Evolutionary conservation across 2,797 vertebrate species (phyloP).

Genomic region (Sebastes alutus): DNA sequence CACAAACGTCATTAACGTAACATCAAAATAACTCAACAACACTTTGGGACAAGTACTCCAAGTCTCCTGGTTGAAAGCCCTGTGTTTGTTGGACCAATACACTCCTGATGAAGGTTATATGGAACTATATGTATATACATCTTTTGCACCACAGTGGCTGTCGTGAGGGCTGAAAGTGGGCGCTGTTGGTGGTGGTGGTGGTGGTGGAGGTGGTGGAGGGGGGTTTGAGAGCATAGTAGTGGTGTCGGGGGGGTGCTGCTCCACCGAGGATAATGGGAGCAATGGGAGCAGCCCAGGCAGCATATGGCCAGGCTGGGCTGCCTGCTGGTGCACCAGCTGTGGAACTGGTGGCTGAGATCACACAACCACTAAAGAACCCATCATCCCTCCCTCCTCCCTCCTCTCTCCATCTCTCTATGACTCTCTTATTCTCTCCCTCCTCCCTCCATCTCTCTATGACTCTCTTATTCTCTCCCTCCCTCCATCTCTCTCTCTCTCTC

Average conservation of each 20-base stretch:
- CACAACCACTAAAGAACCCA: constrained; percentile 82
- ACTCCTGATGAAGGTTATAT: fast-evolving
- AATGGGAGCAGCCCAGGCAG: constrained; percentile 89
- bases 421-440: background rate
- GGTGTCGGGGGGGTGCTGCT: constrained; percentile 43
- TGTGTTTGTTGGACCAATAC: too few species aligned
- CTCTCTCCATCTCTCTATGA: constrained; percentile 9
- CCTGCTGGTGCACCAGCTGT: constrained; percentile 95
- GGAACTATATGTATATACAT: too few species aligned
- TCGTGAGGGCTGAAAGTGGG: constrained; percentile 1
- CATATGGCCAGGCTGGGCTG: constrained; percentile 91
- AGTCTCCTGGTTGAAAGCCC: too few species aligned
- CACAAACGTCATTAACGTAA: too few species aligned
- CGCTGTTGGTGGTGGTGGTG: background rate
- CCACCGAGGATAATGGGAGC: constrained; percentile 90
- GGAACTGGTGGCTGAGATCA: constrained; percentile 88
- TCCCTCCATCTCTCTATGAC: constrained; percentile 11
- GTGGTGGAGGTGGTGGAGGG: background rate
- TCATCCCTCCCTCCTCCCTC: constrained; percentile 30
- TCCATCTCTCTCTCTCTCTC: constrained; percentile 26
- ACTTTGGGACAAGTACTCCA: too few species aligned
- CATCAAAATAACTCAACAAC: too few species aligned
- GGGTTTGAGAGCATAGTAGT: constrained; percentile 5
- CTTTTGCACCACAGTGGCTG: background rate
- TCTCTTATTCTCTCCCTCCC: constrained; percentile 37